Percentiles rank a stretch among this genome's conserved stretches.
These are phyloP conservation scores for Drosophila anomalipes DNA, from an alignment of 2,888 invertebrate genomes.

Conservation along the genomic window DNA sequence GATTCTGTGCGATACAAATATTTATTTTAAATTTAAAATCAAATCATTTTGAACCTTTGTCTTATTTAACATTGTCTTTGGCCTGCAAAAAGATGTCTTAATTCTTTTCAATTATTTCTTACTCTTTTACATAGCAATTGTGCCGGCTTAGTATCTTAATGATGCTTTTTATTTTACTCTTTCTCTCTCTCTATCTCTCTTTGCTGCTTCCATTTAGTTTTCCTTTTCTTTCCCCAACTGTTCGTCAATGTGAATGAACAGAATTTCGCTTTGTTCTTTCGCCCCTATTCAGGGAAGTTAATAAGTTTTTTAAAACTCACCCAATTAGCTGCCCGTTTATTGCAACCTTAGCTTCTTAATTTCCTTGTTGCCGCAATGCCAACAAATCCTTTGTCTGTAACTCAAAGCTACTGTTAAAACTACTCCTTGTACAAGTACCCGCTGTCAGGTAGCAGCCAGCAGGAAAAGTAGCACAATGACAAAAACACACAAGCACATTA, in stretches of 20 bases:
- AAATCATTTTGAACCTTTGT: constrained; percentile 5
- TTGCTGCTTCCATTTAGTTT: constrained; percentile 10
- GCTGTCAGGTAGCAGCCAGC: constrained; percentile 24
- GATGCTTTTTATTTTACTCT: constrained; percentile 15
- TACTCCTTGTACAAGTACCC: constrained; percentile 20
- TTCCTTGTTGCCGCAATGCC: constrained; percentile 40
- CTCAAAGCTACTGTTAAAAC: constrained; percentile 42
- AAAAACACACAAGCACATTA: constrained; percentile 18
- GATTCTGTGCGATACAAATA: neutral
- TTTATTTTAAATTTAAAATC: neutral
- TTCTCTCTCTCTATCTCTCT: neutral
- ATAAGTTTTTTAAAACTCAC: constrained; percentile 63
- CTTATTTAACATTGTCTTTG: constrained; percentile 15
- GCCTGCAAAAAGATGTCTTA: constrained; percentile 4
- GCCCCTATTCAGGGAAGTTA: constrained; percentile 47
- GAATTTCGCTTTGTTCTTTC: constrained; percentile 11
- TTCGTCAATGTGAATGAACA: constrained; percentile 3
- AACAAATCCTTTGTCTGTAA: constrained; percentile 54
- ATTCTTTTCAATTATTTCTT: constrained; percentile 22
- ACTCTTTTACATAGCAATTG: constrained; percentile 14
- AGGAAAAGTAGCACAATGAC: constrained; percentile 46
- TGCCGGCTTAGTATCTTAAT: constrained; percentile 30
- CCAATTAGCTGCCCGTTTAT: constrained; percentile 69
- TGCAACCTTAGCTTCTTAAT: constrained; percentile 42
- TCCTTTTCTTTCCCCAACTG: constrained; percentile 3